phyloP scores from a whole-genome alignment of 2,888 invertebrate genomes.

The Spisula subtruncata region DNA sequence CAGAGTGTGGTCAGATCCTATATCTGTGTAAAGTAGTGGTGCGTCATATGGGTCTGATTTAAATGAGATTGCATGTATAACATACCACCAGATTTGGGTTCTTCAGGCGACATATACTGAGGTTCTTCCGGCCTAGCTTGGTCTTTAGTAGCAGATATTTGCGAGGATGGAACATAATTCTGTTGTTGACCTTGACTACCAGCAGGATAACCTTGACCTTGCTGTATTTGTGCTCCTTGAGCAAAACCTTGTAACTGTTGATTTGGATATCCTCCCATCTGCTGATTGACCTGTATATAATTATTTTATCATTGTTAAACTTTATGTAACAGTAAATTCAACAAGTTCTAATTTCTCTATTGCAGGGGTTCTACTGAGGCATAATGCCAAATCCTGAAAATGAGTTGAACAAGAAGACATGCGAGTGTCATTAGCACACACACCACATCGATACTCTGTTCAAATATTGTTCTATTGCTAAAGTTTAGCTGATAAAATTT shows the following conservation, averaged over 20 bases:
- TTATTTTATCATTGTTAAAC: neutral
- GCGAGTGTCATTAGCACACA: no score
- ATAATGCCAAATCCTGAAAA: no score
- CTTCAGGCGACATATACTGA: neutral
- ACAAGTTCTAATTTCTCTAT: neutral
- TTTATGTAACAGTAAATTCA: neutral
- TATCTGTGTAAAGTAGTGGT: no score
- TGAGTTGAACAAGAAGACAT: no score
- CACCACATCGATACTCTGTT: no score
- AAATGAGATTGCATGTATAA: no score
- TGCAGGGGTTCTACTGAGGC: no score
- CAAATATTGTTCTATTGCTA: no score
- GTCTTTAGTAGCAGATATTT: neutral
- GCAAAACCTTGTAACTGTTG: constrained; percentile 23
- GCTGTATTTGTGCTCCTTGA: constrained; percentile 12
- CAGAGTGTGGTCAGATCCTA: no score
- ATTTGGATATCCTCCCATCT: constrained; percentile 15
- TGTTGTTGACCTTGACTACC: constrained; percentile 36
- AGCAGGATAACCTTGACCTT: constrained; percentile 36
- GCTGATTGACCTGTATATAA: constrained; percentile 26
- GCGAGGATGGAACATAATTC: constrained; percentile 1
- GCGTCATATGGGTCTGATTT: no score
- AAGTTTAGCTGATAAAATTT: no score
- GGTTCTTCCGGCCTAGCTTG: neutral
- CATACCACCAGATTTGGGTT: constrained; percentile 13